Percentiles rank a stretch among this genome's conserved stretches.
Conservation (phyloP, 2,113 vertebrate genomes). For the Paraplagusia blochii region DNA sequence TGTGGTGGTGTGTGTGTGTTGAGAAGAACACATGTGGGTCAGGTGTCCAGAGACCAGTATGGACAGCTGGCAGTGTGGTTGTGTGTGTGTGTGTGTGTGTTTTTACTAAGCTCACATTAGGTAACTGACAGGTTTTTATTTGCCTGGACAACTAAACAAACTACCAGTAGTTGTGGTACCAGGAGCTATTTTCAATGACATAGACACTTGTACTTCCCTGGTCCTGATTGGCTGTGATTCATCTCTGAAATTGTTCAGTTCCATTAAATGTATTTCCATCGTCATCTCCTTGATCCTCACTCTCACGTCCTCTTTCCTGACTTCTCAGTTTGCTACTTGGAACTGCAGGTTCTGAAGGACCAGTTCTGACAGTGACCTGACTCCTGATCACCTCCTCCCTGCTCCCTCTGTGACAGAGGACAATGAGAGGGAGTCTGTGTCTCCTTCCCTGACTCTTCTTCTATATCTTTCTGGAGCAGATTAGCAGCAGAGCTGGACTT, state of each 20-base stretch:
- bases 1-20: slow-evolving; percentile 2
- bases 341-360: too few species aligned
- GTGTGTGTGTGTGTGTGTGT: slow-evolving; percentile 12
- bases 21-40: slow-evolving; percentile 1
- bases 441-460: neutral
- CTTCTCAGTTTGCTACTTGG: too few species aligned
- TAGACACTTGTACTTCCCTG: too few species aligned
- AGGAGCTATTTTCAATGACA: too few species aligned
- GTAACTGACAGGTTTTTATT: slow-evolving; percentile 3
- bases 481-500: slow-evolving; percentile 30
- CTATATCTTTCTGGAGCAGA: slow-evolving; percentile 23
- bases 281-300: too few species aligned
- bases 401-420: neutral
- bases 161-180: too few species aligned
- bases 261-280: too few species aligned
- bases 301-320: too few species aligned
- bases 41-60: neutral
- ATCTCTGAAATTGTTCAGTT: too few species aligned
- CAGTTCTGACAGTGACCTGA: too few species aligned
- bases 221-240: too few species aligned
- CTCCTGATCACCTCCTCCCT: neutral
- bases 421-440: neutral
- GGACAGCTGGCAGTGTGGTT: neutral
- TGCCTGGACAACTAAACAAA: neutral
- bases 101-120: neutral